Base-by-base conservation (phyloP, 2,113 vertebrate genomes). In the Aptenodytes patagonicus region DNA sequence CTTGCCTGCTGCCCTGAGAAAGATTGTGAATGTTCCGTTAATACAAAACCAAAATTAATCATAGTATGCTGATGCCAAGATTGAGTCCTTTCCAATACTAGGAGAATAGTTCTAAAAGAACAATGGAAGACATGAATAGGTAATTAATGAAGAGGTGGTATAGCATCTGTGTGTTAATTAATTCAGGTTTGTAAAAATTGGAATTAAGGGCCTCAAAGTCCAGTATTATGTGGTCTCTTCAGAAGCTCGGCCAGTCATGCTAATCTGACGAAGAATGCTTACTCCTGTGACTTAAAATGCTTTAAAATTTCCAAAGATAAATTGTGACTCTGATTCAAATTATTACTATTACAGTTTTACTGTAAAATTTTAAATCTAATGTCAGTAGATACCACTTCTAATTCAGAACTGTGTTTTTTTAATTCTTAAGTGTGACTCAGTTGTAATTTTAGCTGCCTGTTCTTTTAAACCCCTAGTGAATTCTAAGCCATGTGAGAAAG, bases 401-500 rank as follows among this genome's bases (percentile, higher is more conserved):
- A 70, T 80, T 84, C 69, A 92, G 72, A 88, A 51, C 29, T 61
- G 62, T 92, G 57, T 22, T 66, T 58, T 66, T 72, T 81, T 51
- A 26, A 44, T 83, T 86, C 47, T 44, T 46, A 58, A 69, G 10
- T 54, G 58, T 83, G 79, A 54, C 71, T 88, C 11, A 28, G n/a
- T 70, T 94, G 64, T 95, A 95, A 97, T 94, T 81, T 87, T 76
- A 91, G 72, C 64, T 95, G 31, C 77, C 34, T 95, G 62, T 78
- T 97, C 42, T 95, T 97, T 96, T 96, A 65, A 95, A 87, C 87
- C 75, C 88, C 29, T 89, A 98, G 98, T 97, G 96, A 97, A 97
- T 87, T 96, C 96, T 70, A 98, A 98, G 95, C 95, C 98, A 46
- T 97, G 97, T 61, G 95, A 98, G 96, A 96, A 94, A 61, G 97